Conservation (phyloP, 2,113 vertebrate species). For the Bubo blakistoni region DNA sequence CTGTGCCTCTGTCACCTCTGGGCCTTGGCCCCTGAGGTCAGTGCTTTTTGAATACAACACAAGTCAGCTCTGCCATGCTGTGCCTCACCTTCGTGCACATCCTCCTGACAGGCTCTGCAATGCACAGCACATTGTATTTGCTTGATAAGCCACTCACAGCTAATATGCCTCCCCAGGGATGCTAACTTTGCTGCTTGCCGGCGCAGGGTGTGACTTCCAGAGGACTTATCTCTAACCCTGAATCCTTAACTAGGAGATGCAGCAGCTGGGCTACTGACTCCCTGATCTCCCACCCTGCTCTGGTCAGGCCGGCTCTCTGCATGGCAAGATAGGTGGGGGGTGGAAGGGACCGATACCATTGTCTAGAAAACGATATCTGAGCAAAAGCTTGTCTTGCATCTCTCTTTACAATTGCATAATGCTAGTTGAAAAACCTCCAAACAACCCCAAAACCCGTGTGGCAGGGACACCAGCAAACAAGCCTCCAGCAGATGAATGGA, state of each 20-base stretch:
- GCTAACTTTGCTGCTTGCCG: neutral
- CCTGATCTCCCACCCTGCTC: neutral
- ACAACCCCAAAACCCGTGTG: fast-evolving
- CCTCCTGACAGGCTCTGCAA: neutral
- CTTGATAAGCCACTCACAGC: neutral
- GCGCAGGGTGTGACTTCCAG: neutral
- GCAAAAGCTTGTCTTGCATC: neutral
- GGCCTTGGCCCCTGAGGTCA: neutral
- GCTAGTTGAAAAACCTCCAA: neutral
- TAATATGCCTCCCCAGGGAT: neutral
- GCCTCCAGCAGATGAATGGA: neutral
- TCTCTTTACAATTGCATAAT: fast-evolving
- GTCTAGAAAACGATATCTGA: neutral
- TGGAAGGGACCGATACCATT: neutral
- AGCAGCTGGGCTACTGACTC: neutral
- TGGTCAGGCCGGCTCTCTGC: neutral
- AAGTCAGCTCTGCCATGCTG: fast-evolving
- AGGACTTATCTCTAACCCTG: neutral
- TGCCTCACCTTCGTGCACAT: neutral
- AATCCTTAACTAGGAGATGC: conserved; percentile 7
- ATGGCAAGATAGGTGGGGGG: neutral
- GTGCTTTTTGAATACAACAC: neutral
- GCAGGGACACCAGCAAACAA: neutral
- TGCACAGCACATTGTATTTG: neutral
- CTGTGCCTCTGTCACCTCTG: fast-evolving